phyloP scores from a whole-genome alignment of 2,113 vertebrate genomes.

The Fulica atra region DNA sequence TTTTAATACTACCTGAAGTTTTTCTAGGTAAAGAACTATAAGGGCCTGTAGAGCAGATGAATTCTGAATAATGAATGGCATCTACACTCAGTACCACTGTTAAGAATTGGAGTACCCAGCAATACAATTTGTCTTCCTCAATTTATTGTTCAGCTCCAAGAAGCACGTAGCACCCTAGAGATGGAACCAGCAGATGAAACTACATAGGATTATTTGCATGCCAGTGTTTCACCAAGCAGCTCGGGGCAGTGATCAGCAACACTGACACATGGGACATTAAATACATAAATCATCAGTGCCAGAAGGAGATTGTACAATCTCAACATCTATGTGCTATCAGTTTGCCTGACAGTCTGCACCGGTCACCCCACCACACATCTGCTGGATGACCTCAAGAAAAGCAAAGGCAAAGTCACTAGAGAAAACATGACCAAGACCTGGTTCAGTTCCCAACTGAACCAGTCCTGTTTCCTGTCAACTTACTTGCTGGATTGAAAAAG shows the following conservation, averaged over 20 bases:
- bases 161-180: background rate
- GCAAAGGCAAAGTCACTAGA: background rate
- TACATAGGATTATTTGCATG: background rate
- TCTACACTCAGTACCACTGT: background rate
- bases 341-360: background rate
- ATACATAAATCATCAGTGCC: background rate
- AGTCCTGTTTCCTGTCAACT: background rate
- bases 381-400: background rate
- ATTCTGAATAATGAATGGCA: background rate
- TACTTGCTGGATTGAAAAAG: background rate
- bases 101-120: background rate
- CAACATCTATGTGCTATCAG: background rate
- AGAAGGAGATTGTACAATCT: background rate
- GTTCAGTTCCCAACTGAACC: fast-evolving
- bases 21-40: background rate
- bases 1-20: background rate
- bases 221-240: background rate
- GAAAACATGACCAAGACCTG: background rate
- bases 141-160: background rate
- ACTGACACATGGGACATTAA: background rate
- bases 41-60: background rate
- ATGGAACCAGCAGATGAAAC: background rate
- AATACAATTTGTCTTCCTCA: background rate
- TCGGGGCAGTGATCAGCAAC: background rate
- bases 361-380: background rate